Evolutionary conservation across 2,888 invertebrate genomes (phyloP), one percentile per base, ranked within the genome.

Genomic region (Trissolcus brochymenae): DNA sequence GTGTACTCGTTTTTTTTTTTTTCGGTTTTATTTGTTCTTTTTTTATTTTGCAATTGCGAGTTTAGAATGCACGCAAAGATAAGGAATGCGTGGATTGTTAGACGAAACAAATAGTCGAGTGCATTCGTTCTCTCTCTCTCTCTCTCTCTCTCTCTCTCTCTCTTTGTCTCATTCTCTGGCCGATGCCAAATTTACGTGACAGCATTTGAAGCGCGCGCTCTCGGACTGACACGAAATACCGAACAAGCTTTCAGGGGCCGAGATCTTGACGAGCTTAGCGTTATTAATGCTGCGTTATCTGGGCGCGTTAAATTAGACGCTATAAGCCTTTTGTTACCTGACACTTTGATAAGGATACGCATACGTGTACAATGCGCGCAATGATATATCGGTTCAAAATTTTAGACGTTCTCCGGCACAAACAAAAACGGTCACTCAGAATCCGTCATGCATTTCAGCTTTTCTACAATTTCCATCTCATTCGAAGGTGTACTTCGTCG

Each of bases 221-320:
- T 72, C 51, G 67, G 79, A 76, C 55, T 62, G 79, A 79, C 76
- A 66, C 79, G 73, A 64, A 76, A 79, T 80, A 75, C 81, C 81
- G 65, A 76, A 71, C 68, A 53, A 71, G 80, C 70, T 79, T 76
- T 78, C 35, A n/a, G 66, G 61, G 72, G 70, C 79, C 73, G 62
- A 79, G 79, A 75, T 80, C 78, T 80, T 79, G 76, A 79, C 79
- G 80, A 68, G 79, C 66, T 65, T 76, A 61, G 71, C 76, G 73
- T 73, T 75, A 74, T 73, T 76, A 55, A 70, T 78, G 76, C 73
- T 67, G 53, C 76, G 76, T 76, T 66, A 57, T 72, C 66, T 46
- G 57, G 13, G 46, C 55, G 70, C 75, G 72, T 79, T 79, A 79
- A 76, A 76, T 79, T 79, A 75, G 76, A 76, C 71, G 67, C 68